Percentiles rank a stretch among this genome's conserved stretches.
Conservation (phyloP, 2,113 vertebrate genomes). For the Cottus gobio region DNA sequence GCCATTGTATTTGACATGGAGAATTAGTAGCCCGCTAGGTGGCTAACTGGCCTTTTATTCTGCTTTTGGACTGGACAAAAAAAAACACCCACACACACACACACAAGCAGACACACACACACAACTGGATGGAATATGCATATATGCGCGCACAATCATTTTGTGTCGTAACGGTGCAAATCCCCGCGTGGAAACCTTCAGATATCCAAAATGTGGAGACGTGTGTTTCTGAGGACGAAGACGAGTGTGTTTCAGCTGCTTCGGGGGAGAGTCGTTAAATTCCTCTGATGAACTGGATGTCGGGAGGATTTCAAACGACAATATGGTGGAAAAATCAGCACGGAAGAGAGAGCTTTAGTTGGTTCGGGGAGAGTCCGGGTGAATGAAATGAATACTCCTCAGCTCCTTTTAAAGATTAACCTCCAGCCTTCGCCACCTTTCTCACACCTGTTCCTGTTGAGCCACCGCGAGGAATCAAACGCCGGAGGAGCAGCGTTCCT, state of each 20-base stretch:
- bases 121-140: slow-evolving; percentile 47
- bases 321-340: background rate
- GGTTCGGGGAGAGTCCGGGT: background rate
- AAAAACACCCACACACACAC: slow-evolving; percentile 50
- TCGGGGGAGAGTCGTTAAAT: background rate
- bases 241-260: background rate
- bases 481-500: background rate
- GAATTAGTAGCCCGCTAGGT: slow-evolving; percentile 85
- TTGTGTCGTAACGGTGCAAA: background rate
- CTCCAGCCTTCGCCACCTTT: slow-evolving; percentile 4
- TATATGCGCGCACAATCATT: slow-evolving; percentile 35
- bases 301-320: background rate
- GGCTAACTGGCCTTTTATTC: slow-evolving; percentile 84
- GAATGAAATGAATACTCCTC: background rate
- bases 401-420: slow-evolving; percentile 13
- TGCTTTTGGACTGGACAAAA: slow-evolving; percentile 63
- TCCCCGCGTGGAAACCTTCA: background rate
- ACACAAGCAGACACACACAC: slow-evolving; percentile 54
- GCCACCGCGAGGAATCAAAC: slow-evolving; percentile 24
- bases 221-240: background rate
- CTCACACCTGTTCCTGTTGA: slow-evolving; percentile 40
- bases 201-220: background rate
- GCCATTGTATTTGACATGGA: slow-evolving; percentile 91
- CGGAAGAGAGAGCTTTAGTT: background rate
- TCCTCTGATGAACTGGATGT: background rate